phyloP scores from a whole-genome alignment of 2,797 vertebrate species.

The Hemitrygon akajei region DNA sequence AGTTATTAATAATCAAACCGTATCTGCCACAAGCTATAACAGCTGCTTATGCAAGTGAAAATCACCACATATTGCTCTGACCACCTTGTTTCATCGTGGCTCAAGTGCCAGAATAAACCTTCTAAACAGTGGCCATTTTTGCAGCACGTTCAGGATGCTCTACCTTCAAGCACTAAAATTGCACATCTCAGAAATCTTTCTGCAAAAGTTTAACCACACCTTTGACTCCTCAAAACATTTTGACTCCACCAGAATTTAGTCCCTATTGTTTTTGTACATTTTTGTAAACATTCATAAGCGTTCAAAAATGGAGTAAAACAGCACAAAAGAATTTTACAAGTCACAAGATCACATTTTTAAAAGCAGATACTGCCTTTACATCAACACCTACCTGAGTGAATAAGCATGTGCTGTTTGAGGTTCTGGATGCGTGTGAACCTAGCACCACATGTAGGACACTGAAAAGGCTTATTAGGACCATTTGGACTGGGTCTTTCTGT shows the following conservation, averaged over 20 bases:
- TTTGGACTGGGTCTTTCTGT: conserved; percentile 80
- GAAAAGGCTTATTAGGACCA: conserved; percentile 88
- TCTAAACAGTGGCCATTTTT: neutral
- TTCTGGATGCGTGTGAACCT: conserved; percentile 96
- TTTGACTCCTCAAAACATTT: neutral
- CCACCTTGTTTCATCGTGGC: neutral
- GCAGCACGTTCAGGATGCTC: neutral
- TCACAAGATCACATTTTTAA: neutral
- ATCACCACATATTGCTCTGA: neutral
- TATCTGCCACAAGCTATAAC: too few species aligned
- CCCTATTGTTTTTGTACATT: neutral
- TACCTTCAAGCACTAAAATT: neutral
- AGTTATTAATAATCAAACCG: neutral
- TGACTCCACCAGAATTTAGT: neutral
- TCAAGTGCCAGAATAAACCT: neutral
- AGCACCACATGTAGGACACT: conserved; percentile 89
- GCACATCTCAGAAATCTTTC: neutral
- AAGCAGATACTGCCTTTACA: neutral
- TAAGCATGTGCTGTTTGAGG: conserved; percentile 98
- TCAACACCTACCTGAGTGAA: conserved; percentile 87
- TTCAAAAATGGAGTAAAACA: neutral
- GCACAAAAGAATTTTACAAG: neutral
- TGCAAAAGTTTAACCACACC: neutral
- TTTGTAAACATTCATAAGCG: neutral
- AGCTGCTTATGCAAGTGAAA: neutral